Base-by-base conservation (phyloP, 2,113 vertebrate genomes). In the Entomyzon cyanotis region DNA sequence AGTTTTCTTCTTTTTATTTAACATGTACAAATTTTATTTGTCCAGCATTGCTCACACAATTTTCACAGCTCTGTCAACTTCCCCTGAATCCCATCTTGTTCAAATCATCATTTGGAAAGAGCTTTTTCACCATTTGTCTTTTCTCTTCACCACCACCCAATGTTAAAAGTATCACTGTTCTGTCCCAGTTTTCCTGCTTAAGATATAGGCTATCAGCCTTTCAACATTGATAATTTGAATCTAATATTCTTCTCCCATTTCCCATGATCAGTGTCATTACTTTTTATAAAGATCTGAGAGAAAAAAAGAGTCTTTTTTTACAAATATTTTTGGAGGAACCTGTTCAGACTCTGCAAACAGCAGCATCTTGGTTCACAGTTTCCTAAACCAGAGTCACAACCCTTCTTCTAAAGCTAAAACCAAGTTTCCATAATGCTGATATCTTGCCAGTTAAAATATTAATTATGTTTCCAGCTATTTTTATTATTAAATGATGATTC, bases 1-100 rank as follows among this genome's bases (percentile, higher is more conserved):
- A 58, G 7, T 10, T 37, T 76, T 76, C 33, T 35, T 53, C 49
- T 44, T 84, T 65, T 84, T 30, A 44, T 73, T 71, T 73, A 55
- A 69, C 1, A 0, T 4, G 6, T 23, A 75, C 0, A 0, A 53
- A 65, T 64, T 78, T 63, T 23, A 71, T 82, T 49, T 62, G 31
- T n/a, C 23, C 35, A 73, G 7, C n/a, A 42, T 17, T 3, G 8
- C 42, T 64, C 46, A 89, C 39, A 23, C 49, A 50, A 56, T 25
- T 44, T 37, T n/a, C 20, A 27, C 3, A 2, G 37, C 15, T 60
- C 37, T 55, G 23, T 33, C 58, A 31, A 50, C 10, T 30, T 79
- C 16, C 21, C 11, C 60, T 2, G 5, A 74, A 78, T 9, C 20
- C 17, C 20, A 49, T 46, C 11, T 33, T 52, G 27, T 23, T 76